Conservation (phyloP, 2,113 vertebrate genomes). For the Coptodon bakossiorum region DNA sequence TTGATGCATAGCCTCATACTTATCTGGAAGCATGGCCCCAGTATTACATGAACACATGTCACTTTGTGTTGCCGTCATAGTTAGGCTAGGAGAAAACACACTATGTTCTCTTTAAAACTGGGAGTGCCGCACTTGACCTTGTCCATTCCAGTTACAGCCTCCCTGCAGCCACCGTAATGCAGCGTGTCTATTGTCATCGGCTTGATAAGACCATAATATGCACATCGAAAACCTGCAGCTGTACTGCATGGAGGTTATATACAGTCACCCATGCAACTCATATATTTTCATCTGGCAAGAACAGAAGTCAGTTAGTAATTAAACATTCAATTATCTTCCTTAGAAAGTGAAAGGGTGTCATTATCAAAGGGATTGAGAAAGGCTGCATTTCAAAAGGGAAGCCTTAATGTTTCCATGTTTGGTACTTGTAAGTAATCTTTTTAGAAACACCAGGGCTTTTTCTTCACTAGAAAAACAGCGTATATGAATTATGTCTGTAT, state of each 20-base stretch:
- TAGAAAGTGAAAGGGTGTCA: not conserved
- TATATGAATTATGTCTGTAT: not conserved
- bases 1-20: not conserved
- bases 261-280: not conserved
- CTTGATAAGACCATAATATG: constrained; percentile 5
- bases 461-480: not conserved
- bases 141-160: constrained; percentile 43
- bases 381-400: not conserved
- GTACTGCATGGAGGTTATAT: not conserved
- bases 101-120: constrained; percentile 20
- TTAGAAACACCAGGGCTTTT: not conserved
- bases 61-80: constrained; percentile 29
- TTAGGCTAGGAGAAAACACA: constrained; percentile 27
- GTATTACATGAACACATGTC: constrained; percentile 45
- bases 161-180: constrained; percentile 26
- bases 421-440: not conserved
- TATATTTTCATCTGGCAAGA: not conserved
- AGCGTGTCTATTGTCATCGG: constrained; percentile 18
- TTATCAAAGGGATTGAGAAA: not conserved
- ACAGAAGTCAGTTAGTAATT: not conserved
- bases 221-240: constrained; percentile 4
- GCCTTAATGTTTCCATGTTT: not conserved
- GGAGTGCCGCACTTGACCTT: constrained; percentile 48
- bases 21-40: not conserved
- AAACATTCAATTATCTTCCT: not conserved